Conservation (phyloP, 2,113 vertebrate genomes). For the Hyperopisus bebe region DNA sequence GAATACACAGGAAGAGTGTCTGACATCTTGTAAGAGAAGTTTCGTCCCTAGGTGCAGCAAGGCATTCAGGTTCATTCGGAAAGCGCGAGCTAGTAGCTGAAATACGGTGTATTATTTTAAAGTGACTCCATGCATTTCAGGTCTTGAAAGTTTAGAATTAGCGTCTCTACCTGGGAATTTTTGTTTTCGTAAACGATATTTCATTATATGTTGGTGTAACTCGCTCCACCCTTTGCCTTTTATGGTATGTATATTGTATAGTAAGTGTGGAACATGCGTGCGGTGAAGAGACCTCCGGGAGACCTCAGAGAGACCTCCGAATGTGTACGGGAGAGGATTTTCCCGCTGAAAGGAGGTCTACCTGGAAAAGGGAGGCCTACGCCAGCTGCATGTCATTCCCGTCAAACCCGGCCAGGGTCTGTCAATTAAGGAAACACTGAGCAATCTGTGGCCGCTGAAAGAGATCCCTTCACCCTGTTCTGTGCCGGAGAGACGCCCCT, state of each 20-base stretch:
- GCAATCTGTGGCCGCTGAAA: slow-evolving; percentile 86
- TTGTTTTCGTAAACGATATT: not conserved
- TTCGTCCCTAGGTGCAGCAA: not conserved
- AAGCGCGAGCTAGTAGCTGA: not conserved
- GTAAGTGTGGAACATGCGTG: not conserved
- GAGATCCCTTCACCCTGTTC: slow-evolving; percentile 74
- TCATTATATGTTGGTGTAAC: not conserved
- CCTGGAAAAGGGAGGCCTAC: slow-evolving; percentile 57
- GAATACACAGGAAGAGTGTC: not conserved
- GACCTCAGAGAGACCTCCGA: slow-evolving; percentile 49
- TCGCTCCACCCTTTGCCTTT: not conserved
- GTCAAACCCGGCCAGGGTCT: slow-evolving; percentile 71
- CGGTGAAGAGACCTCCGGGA: slow-evolving; percentile 48
- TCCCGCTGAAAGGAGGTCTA: slow-evolving; percentile 78
- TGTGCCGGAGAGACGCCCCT: slow-evolving; percentile 73
- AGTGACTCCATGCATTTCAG: not conserved
- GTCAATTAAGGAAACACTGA: slow-evolving; percentile 87
- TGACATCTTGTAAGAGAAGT: not conserved
- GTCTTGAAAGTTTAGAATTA: not conserved
- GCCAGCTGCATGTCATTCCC: slow-evolving; percentile 75
- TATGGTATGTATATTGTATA: not conserved
- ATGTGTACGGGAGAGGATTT: slow-evolving; percentile 72
- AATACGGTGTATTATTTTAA: not conserved
- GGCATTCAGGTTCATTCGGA: not conserved
- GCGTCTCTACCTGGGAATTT: not conserved